Base-by-base conservation (phyloP, 2,888 invertebrate species). In the Elmis aenea region DNA sequence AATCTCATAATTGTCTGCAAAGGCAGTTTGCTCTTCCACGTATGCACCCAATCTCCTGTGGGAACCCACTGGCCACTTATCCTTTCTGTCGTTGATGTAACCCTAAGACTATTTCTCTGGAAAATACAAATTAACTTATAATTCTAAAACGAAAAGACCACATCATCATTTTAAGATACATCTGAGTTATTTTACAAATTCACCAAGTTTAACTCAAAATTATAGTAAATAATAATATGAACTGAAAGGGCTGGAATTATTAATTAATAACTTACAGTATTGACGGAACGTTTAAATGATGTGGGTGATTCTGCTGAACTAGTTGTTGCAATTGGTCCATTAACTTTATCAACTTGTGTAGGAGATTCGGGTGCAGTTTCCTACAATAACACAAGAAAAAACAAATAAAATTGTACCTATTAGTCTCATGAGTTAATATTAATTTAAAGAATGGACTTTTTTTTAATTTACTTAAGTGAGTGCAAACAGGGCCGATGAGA, bases 1-100 rank as follows among this genome's bases (percentile, higher is more conserved):
- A 99, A 77, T 52, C 99, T 74, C 97, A 99, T 99, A 56, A 99
- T 97, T 33, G 99, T 99, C 75, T 99, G 99, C 52, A 99, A 73
- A 3, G 99, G 99, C 49, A 99, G 73, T 70, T 97, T 96, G 45
- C 84, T 83, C 62, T 99, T 93, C 99, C 99, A 99, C 2, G 88
- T 83, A 52, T 83, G 76, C 41, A 94, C 95, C 97, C 97, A 99
- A 61, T 94, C 93, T 11, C 88, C 83, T 2, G 86, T 85, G n/a
- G 96, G 87, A n/a, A 81, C 76, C 94, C 95, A 96, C 30, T 74
- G 75, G 52, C 57, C 56, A 22, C 51, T 57, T 24, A 57, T 56
- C 10, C 53, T 54, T 6, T 53, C 57, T 20, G 50, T 55, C 22
- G 68, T 61, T 15, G 71, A 68, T 14, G 68, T 71, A 37, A 81